Evolutionary conservation across 2,888 invertebrate genomes (phyloP), one percentile per base, ranked within the genome.

Genomic region (Xylota segnis): DNA sequence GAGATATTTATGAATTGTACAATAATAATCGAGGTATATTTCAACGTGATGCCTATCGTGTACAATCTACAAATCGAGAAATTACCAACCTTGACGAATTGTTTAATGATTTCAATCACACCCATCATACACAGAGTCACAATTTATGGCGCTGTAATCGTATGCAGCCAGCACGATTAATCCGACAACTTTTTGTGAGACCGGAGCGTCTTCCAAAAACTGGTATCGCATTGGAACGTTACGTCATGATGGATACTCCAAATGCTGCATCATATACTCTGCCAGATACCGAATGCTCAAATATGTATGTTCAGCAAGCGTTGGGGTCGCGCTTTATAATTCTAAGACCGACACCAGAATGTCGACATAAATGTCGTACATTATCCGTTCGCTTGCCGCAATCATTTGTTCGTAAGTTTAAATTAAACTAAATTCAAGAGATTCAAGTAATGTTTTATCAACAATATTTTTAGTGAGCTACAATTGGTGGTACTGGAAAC

Each of bases 221-320:
- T 92, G 96, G 96, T 6, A 95, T 96, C 89, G 95, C 95, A 88
- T 94, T 96, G 63, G 97, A 97, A 91, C 95, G 96, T 89, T 96
- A 94, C 91, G 89, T 96, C 68, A 93, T 96, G 75, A 94, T 98
- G 68, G 95, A 97, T 90, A 96, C 96, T 88, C 93, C 94, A 40
- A 94, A 94, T 89, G 94, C 96, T 70, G 93, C 93, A 27, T 92
- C 93, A 29, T 97, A 96, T 90, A 91, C 92, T 83, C 92, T 97
- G 91, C 97, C 97, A 9, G 95, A 96, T 89, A 95, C 96, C 10
- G 97, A 97, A 91, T 97, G 97, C 90, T 95, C 95, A 88, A 96
- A 95, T 91, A 95, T 97, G 66, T 95, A 96, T 91, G 90, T 97
- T 12, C 93, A 95, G 87, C 96, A 96, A 90, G 94, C 95, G 9